Evolutionary conservation across 2,888 invertebrate genomes (phyloP).

Genomic region (Napeogenes sylphis): DNA sequence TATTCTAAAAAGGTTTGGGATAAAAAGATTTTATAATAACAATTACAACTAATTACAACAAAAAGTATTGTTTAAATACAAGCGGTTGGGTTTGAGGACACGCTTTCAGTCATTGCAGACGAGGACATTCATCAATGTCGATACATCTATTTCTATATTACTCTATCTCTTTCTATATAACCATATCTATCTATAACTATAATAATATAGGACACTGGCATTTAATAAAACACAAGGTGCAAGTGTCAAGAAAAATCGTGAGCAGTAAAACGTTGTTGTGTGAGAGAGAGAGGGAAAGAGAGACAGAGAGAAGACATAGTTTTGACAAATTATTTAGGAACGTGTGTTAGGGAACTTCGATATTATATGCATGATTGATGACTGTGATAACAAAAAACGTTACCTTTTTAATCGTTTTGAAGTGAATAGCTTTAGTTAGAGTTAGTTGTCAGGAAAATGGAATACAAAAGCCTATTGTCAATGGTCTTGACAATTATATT

Average conservation of each 20-base stretch:
- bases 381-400: conserved; percentile 60
- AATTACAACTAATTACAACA: not conserved
- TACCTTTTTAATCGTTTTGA: conserved; percentile 55
- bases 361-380: conserved; percentile 72
- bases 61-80: not conserved
- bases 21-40: no score
- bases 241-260: conserved; percentile 55
- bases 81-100: not conserved
- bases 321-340: conserved; percentile 77
- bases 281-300: conserved; percentile 45
- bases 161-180: not conserved
- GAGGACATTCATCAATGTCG: conserved; percentile 1
- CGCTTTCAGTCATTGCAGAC: not conserved
- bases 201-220: conserved; percentile 24
- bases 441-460: no score
- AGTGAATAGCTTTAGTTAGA: not conserved
- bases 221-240: conserved; percentile 42
- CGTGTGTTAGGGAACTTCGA: conserved; percentile 70
- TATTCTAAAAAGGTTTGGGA: no score
- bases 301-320: conserved; percentile 24
- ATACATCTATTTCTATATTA: not conserved
- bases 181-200: not conserved
- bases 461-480: no score
- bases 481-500: no score
- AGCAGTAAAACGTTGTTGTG: conserved; percentile 50